A percentile compares a stretch with the other conserved stretches of the same genome.
Evolutionary conservation across 2,797 vertebrate species (phyloP).

Genomic region (Rhyacichthys aspro): DNA sequence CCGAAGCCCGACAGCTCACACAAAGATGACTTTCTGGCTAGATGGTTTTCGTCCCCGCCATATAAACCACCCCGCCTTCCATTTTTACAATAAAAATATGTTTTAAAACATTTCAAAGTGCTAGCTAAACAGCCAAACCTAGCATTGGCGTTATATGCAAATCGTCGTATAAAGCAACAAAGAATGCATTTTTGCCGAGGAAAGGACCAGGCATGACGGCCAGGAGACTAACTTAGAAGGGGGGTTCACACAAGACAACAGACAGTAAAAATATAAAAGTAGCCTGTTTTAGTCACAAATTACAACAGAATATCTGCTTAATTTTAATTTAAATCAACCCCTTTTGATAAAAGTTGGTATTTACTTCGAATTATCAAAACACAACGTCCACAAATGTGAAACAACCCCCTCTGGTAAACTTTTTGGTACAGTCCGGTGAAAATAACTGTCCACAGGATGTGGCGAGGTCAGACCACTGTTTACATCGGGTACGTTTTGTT

Average conservation of each 20-base stretch:
- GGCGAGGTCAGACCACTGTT: slow-evolving; percentile 12
- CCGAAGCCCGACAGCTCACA: slow-evolving; percentile 36
- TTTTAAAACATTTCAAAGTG: slow-evolving; percentile 9
- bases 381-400: not conserved
- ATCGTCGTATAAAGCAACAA: slow-evolving; percentile 27
- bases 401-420: slow-evolving; percentile 47
- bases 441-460: slow-evolving; percentile 70
- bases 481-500: not conserved
- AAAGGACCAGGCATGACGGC: slow-evolving; percentile 28
- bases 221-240: not conserved
- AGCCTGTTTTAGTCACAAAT: not conserved
- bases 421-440: slow-evolving; percentile 68
- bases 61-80: slow-evolving; percentile 17
- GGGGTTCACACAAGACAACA: not conserved
- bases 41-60: slow-evolving; percentile 24
- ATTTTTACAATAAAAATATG: slow-evolving; percentile 37
- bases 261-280: fast-evolving
- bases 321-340: not conserved
- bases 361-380: no score
- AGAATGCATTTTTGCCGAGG: slow-evolving; percentile 52
- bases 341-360: no score
- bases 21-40: slow-evolving; percentile 37
- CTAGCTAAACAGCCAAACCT: not conserved
- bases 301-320: not conserved
- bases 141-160: not conserved